Evolutionary conservation across 2,888 invertebrate genomes (phyloP).

Genomic region (Drosophila limbata): DNA sequence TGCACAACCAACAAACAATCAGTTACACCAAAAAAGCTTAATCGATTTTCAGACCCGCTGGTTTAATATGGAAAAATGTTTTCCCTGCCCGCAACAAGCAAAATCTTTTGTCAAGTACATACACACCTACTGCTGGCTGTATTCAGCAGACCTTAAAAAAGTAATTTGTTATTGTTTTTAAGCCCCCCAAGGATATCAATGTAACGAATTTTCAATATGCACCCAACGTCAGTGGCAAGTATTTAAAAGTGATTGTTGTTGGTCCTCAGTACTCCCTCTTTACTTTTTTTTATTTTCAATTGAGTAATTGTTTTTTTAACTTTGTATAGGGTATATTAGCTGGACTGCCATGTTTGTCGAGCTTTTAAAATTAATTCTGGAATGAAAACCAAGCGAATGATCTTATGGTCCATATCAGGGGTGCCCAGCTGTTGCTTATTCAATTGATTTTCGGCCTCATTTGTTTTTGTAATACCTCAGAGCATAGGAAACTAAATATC

Average conservation of each 20-base stretch:
- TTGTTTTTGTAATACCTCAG: no score
- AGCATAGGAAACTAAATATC: no score
- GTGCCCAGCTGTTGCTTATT: no score
- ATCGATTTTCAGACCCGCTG: constrained; percentile 62
- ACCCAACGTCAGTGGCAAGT: constrained; percentile 59
- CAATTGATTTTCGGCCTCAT: no score
- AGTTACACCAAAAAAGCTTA: constrained; percentile 67
- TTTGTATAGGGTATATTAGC: constrained; percentile 6
- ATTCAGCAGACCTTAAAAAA: constrained; percentile 58
- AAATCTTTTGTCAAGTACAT: constrained; percentile 67
- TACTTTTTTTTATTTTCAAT: constrained; percentile 20
- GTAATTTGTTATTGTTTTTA: constrained; percentile 68
- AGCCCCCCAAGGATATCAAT: constrained; percentile 62
- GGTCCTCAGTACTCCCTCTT: constrained; percentile 2
- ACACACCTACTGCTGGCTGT: constrained; percentile 31
- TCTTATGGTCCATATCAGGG: no score
- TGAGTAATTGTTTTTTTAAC: neutral
- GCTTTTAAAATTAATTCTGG: no score
- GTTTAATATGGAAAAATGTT: constrained; percentile 69
- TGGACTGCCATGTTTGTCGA: no score
- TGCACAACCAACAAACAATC: constrained; percentile 61
- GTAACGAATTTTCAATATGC: constrained; percentile 65
- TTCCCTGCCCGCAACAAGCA: constrained; percentile 60
- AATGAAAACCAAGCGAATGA: no score
- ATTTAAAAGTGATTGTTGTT: constrained; percentile 63